A percentile compares a stretch with the other conserved stretches of the same genome.
Conservation (phyloP, 2,888 invertebrate genomes). For the Belgica antarctica region DNA sequence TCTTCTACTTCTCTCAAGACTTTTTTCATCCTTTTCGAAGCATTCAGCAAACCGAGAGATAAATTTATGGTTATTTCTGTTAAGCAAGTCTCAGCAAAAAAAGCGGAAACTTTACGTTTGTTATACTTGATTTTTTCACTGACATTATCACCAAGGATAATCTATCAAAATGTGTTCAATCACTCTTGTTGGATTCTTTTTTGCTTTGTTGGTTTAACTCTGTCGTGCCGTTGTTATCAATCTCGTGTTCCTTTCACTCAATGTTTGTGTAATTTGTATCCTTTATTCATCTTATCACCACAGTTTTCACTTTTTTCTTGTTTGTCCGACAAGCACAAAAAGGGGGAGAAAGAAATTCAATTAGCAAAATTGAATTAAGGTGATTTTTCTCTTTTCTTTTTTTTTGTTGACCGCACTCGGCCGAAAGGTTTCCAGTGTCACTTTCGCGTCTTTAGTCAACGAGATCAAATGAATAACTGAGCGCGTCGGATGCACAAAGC, state of each 20-base stretch:
- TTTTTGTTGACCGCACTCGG: not conserved
- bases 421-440: not conserved
- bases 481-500: conserved; percentile 17
- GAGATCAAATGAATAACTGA: conserved; percentile 40
- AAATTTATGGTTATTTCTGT: conserved; percentile 25
- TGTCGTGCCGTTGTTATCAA: not conserved
- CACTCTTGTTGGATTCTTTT: conserved; percentile 10
- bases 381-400: not conserved
- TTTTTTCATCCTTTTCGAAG: conserved; percentile 18
- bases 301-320: not conserved
- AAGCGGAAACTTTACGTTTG: conserved; percentile 26
- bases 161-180: conserved; percentile 41
- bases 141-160: conserved; percentile 32
- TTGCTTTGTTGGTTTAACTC: not conserved
- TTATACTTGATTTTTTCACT: conserved; percentile 2
- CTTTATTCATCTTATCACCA: too few species aligned
- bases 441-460: conserved; percentile 29
- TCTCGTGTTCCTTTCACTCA: not conserved
- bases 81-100: conserved; percentile 30
- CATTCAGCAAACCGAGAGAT: conserved; percentile 10
- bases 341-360: conserved; percentile 15
- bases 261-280: not conserved
- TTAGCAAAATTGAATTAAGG: not conserved
- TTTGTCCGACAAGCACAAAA: too few species aligned
- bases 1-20: conserved; percentile 12